These are phyloP conservation scores for Caerostris darwini DNA, from an alignment of 1,140 invertebrate species.

Conservation along the genomic window DNA sequence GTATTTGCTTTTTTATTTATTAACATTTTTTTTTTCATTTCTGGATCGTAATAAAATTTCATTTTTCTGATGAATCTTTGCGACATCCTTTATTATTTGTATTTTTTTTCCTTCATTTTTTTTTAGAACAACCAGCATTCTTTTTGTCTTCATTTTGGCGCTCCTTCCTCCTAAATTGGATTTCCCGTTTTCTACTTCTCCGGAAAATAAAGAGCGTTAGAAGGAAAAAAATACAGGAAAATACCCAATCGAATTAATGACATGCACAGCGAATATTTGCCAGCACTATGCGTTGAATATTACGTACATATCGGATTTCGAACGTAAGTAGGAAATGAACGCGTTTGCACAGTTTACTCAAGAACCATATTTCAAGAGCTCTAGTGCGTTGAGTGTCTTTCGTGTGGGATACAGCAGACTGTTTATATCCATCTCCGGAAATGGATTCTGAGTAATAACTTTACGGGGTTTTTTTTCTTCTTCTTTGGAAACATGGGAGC, in stretches of 20 bases:
- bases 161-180: not conserved
- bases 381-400: too few species aligned
- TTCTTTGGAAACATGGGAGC: too few species aligned
- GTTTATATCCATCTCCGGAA: too few species aligned
- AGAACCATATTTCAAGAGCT: too few species aligned
- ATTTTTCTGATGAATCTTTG: not conserved
- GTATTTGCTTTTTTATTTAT: too few species aligned
- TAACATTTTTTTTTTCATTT: not conserved
- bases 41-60: not conserved
- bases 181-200: not conserved
- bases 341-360: not conserved
- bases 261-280: not conserved
- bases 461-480: too few species aligned
- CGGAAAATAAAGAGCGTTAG: not conserved
- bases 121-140: too few species aligned
- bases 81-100: not conserved
- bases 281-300: not conserved
- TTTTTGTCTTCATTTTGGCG: not conserved
- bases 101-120: not conserved
- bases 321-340: not conserved
- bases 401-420: too few species aligned
- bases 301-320: not conserved
- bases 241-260: conserved; percentile 30
- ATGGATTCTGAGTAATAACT: too few species aligned
- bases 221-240: not conserved